phyloP scores from a whole-genome alignment of 1,140 invertebrate species.

The Phymorhynchus buccinoides region DNA sequence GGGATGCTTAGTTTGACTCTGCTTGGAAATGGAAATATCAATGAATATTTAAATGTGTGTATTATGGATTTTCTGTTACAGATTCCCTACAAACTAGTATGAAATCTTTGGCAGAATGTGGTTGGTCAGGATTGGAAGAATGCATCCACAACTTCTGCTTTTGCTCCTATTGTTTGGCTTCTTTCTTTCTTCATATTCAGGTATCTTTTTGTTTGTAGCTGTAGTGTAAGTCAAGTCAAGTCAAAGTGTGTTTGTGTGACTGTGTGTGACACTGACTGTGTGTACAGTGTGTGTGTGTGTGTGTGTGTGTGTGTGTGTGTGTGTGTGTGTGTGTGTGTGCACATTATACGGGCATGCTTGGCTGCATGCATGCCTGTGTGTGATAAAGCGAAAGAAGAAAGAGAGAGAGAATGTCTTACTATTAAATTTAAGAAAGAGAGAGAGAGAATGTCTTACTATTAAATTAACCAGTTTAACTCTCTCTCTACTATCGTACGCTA shows the following conservation, averaged over 20 bases:
- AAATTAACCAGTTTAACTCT: no score
- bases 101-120: background rate
- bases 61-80: no score
- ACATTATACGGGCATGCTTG: no score
- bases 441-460: no score
- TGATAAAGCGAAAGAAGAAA: no score
- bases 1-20: background rate
- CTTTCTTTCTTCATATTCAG: background rate
- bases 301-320: background rate
- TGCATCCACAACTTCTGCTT: background rate
- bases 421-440: no score
- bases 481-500: no score
- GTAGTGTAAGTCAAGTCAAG: no score
- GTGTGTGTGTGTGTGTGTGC: background rate
- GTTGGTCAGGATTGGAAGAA: background rate
- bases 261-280: no score
- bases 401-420: no score
- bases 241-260: background rate
- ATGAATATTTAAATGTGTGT: no score
- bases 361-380: no score
- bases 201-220: background rate
- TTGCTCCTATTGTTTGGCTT: background rate
- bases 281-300: background rate
- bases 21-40: background rate
- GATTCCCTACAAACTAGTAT: background rate